These are phyloP conservation scores for Anguilla anguilla DNA, from an alignment of 2,797 vertebrate species.

Conservation along the genomic window DNA sequence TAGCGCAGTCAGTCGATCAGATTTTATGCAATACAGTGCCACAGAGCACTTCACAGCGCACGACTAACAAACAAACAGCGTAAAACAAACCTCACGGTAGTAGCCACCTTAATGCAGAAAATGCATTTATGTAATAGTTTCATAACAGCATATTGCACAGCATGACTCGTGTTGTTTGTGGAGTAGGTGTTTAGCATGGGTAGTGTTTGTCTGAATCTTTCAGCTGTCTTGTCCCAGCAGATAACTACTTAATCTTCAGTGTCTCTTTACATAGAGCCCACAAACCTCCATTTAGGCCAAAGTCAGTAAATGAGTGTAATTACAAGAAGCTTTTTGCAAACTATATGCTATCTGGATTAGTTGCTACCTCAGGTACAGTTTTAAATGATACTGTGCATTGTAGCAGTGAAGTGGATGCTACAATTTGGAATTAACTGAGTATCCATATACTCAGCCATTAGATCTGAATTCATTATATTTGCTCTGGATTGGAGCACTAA, in stretches of 20 bases:
- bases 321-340: not conserved
- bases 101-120: not conserved
- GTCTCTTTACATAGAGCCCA: not conserved
- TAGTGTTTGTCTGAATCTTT: not conserved
- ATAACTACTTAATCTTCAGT: not conserved
- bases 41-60: not conserved
- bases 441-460: not conserved
- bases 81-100: not conserved
- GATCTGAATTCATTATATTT: not conserved
- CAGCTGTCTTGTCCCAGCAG: not conserved
- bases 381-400: not conserved
- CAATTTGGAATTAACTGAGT: not conserved
- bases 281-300: not conserved
- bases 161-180: not conserved
- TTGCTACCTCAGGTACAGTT: not conserved
- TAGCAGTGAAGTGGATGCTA: not conserved
- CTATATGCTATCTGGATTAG: not conserved
- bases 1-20: not conserved
- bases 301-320: not conserved
- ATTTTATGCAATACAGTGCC: not conserved
- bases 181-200: not conserved
- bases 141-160: not conserved
- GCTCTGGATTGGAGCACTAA: too few relatives aligned
- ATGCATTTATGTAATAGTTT: slow-evolving; percentile 1
- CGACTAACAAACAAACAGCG: not conserved